A percentile compares a stretch with the other conserved stretches of the same genome.
Evolutionary conservation across 2,797 vertebrate species (phyloP).

Genomic region (Dryobates pubescens): DNA sequence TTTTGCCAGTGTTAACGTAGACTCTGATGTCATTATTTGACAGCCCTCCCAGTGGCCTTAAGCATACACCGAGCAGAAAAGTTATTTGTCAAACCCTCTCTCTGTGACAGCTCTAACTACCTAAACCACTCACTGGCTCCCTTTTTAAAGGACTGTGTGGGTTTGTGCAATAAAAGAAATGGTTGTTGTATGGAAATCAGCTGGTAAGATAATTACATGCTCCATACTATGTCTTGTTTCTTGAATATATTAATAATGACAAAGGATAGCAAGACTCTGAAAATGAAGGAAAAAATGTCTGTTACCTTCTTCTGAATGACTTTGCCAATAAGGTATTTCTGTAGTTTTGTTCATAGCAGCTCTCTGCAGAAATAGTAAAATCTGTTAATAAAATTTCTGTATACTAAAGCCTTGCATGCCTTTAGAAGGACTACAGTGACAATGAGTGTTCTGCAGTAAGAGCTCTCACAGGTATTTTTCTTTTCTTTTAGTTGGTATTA

Average conservation of each 20-base stretch:
- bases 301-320: neutral
- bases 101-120: conserved; percentile 29
- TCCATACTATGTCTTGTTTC: neutral
- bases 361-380: neutral
- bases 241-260: conserved; percentile 6
- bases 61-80: conserved; percentile 25
- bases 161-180: neutral
- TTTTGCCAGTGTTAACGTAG: conserved; percentile 13
- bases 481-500: neutral
- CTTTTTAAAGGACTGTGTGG: conserved; percentile 20
- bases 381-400: neutral
- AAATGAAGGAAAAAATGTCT: neutral
- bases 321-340: neutral
- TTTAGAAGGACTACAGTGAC: neutral
- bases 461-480: neutral
- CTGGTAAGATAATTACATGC: neutral
- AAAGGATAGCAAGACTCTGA: neutral
- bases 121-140: neutral
- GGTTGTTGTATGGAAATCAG: neutral
- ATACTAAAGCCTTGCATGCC: neutral
- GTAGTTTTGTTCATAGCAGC: neutral
- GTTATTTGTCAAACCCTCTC: conserved; percentile 18
- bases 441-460: neutral
- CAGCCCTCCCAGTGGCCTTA: conserved; percentile 50
- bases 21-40: conserved; percentile 47